Evolutionary conservation across 1,140 invertebrate genomes (phyloP), one percentile per base, ranked within the genome.

Genomic region (Danaus plexippus): DNA sequence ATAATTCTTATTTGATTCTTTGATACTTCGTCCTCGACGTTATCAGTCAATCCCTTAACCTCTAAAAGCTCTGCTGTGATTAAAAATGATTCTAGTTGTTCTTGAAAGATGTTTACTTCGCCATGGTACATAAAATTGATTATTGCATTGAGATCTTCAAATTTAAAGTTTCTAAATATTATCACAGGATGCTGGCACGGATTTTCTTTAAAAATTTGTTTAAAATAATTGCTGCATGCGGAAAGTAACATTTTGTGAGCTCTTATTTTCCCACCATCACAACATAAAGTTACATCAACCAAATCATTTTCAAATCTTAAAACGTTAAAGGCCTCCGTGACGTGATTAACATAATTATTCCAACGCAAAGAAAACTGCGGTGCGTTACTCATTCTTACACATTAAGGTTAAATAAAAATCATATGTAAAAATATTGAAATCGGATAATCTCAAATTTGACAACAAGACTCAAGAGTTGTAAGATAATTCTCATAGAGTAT

Each of bases 61-160:
- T 96, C 93, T 66, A 97, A 88, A 64, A 95, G 89, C 81, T 96
- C 95, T 46, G 96, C 95, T 59, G 95, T 96, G 71, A 94, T 92
- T 59, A 97, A 86, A 88, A 97, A 95, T 10, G 94, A 92, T 65
- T 94, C 91, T 67, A 97, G 86, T 73, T 96, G 94, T 59, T 95
- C 94, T 79, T 96, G 94, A 63, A 94, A 92, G 53, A 97, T 95
- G 80, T 96, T 96, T 9, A 97, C 95, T 87, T 97, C 95, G 54
- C 96, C 96, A 78, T 90, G 88, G 74, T 95, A 96, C 92, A 96
- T 96, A 73, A 96, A 96, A 75, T 94, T 92, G 13, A 96, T 89
- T 52, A 96, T 91, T 12, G 93, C 93, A 68, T 91, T 91, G 67
- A 96, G 88, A 82, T 96, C 94, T 65, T 93, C 92, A 69, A 91